These are phyloP conservation scores for Amphiprion ocellaris DNA, from an alignment of 2,113 vertebrate genomes.

Conservation along the genomic window DNA sequence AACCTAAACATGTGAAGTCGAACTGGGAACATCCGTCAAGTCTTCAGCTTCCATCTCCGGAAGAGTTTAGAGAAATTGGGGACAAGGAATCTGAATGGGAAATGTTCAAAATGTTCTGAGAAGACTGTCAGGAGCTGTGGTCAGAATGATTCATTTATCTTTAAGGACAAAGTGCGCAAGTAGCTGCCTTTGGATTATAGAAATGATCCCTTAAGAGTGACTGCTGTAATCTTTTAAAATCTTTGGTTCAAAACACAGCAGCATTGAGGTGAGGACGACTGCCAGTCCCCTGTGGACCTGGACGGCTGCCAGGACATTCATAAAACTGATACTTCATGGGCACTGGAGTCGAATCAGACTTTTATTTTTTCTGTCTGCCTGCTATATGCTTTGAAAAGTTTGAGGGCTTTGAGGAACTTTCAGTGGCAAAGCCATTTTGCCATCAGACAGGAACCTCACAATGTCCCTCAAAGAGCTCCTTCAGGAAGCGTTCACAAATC, in stretches of 20 bases:
- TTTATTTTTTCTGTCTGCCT: slow-evolving; percentile 35
- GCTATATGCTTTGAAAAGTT: slow-evolving; percentile 35
- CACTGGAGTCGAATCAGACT: slow-evolving; percentile 35
- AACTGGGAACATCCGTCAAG: too few relatives aligned
- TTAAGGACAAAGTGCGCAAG: not conserved
- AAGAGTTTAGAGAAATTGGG: too few relatives aligned
- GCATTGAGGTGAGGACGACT: slow-evolving; percentile 56
- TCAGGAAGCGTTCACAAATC: slow-evolving; percentile 40
- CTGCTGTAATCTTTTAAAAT: slow-evolving; percentile 1
- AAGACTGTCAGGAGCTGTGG: too few relatives aligned
- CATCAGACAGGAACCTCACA: slow-evolving; percentile 47
- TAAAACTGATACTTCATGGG: slow-evolving; percentile 50
- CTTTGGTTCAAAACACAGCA: slow-evolving; percentile 26
- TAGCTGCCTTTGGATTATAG: not conserved
- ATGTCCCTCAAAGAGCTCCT: slow-evolving; percentile 47
- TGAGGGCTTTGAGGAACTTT: slow-evolving; percentile 40
- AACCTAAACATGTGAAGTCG: too few relatives aligned
- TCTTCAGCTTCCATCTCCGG: too few relatives aligned
- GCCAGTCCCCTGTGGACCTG: slow-evolving; percentile 58
- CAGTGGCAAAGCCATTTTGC: slow-evolving; percentile 42
- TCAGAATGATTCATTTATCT: not conserved
- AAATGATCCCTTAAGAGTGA: not conserved
- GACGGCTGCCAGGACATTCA: slow-evolving; percentile 32
- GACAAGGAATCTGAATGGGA: too few relatives aligned
- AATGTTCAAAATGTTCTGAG: too few relatives aligned